phyloP scores from a whole-genome alignment of 2,888 invertebrate genomes.

The Pherbina coryleti region DNA sequence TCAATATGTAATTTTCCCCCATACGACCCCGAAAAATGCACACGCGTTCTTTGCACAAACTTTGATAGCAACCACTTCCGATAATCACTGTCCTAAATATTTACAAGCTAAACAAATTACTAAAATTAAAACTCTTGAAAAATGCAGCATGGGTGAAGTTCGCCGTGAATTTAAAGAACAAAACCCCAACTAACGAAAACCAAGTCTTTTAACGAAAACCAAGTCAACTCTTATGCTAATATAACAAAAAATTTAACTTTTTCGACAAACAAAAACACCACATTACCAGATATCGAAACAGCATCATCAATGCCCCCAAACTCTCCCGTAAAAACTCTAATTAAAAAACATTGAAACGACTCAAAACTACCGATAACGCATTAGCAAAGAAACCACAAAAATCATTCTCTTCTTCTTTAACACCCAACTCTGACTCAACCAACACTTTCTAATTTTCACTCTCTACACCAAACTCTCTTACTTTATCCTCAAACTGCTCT shows the following conservation, averaged over 20 bases:
- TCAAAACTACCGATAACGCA: background rate
- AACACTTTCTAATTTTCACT: too few relatives aligned
- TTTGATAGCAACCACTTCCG: constrained; percentile 14
- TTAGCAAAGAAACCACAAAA: background rate
- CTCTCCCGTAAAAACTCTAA: too few relatives aligned
- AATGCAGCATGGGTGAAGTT: background rate
- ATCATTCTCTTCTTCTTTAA: background rate
- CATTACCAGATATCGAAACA: too few relatives aligned
- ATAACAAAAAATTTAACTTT: too few relatives aligned
- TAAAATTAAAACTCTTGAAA: constrained; percentile 37
- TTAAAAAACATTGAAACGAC: background rate
- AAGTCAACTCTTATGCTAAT: too few relatives aligned
- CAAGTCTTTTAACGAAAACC: too few relatives aligned
- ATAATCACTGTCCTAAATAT: constrained; percentile 29
- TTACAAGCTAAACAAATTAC: constrained; percentile 35
- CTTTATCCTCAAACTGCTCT: too few relatives aligned
- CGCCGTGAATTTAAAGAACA: too few relatives aligned
- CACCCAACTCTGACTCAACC: background rate
- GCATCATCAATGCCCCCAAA: too few relatives aligned
- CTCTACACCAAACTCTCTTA: too few relatives aligned
- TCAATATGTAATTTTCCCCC: constrained; percentile 16
- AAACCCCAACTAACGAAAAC: too few relatives aligned
- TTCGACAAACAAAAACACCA: too few relatives aligned
- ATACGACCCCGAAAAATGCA: constrained; percentile 9
- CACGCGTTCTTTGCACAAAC: constrained; percentile 28